These are phyloP conservation scores for Lysandra bellargus DNA, from an alignment of 2,888 invertebrate species.

Conservation along the genomic window DNA sequence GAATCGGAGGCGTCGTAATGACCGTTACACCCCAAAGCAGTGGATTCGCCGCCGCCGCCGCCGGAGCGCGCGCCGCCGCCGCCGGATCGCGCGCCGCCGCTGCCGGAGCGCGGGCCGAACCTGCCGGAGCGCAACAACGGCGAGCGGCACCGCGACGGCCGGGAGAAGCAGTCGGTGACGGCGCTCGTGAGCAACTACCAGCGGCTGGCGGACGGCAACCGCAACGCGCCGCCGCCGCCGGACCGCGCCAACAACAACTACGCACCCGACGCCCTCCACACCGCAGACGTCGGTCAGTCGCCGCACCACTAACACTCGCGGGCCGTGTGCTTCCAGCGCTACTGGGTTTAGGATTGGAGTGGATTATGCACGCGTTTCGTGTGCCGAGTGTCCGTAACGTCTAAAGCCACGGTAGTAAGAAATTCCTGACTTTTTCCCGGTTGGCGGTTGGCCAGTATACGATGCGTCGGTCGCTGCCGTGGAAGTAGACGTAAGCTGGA, in stretches of 20 bases:
- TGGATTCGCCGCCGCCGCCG: slow-evolving; percentile 61
- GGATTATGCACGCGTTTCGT: neutral
- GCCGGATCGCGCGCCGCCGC: slow-evolving; percentile 50
- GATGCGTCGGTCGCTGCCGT: neutral
- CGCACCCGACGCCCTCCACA: neutral
- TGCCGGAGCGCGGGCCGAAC: slow-evolving; percentile 55
- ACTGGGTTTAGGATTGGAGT: neutral
- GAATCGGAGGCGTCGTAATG: neutral
- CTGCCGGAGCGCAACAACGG: slow-evolving; percentile 45
- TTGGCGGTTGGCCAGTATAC: neutral
- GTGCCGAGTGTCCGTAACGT: neutral
- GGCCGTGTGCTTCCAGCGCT: neutral
- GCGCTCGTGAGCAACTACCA: slow-evolving; percentile 72
- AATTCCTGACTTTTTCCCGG: neutral
- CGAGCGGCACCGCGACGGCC: slow-evolving; percentile 35
- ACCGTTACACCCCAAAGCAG: slow-evolving; percentile 38
- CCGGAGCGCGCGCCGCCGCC: slow-evolving; percentile 51
- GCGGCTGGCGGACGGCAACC: slow-evolving; percentile 56
- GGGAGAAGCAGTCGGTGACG: slow-evolving; percentile 56
- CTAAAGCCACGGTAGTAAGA: neutral
- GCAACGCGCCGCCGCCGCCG: slow-evolving; percentile 45
- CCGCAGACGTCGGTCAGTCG: slow-evolving; percentile 48
- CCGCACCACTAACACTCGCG: slow-evolving; percentile 54
- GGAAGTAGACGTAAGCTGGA: neutral
- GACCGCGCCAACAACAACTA: slow-evolving; percentile 48